Evolutionary conservation across 2,113 vertebrate species (phyloP).

Genomic region (Oreochromis niloticus): DNA sequence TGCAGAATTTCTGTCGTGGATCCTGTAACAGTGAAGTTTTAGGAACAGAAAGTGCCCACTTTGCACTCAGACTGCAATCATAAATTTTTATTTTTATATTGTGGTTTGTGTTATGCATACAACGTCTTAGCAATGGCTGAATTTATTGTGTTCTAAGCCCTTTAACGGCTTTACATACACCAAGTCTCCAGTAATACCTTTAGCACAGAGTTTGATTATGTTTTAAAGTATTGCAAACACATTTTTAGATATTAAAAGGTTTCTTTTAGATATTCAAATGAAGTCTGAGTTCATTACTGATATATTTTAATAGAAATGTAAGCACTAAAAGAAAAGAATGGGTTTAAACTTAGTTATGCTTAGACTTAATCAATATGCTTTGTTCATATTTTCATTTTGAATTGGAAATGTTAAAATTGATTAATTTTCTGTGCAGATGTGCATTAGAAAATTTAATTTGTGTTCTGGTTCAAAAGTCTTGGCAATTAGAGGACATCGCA

Average conservation of each 20-base stretch:
- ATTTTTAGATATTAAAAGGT: neutral
- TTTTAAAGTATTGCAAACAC: neutral
- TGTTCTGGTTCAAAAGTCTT: neutral
- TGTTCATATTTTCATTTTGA: neutral
- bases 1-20: neutral
- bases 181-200: fast-evolving
- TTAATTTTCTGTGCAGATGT: neutral
- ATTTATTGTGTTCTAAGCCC: neutral
- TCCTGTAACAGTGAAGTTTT: neutral
- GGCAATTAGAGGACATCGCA: neutral
- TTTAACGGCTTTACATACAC: neutral
- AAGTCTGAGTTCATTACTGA: neutral
- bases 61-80: neutral
- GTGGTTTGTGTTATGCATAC: neutral
- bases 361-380: neutral
- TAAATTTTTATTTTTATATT: neutral
- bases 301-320: neutral
- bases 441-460: neutral
- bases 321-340: neutral
- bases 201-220: neutral
- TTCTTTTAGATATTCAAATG: neutral
- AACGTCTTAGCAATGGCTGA: neutral
- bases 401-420: neutral
- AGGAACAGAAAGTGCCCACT: neutral
- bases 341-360: neutral